These are phyloP conservation scores for Diarsia mendica DNA, from an alignment of 2,888 invertebrate species.

Conservation along the genomic window DNA sequence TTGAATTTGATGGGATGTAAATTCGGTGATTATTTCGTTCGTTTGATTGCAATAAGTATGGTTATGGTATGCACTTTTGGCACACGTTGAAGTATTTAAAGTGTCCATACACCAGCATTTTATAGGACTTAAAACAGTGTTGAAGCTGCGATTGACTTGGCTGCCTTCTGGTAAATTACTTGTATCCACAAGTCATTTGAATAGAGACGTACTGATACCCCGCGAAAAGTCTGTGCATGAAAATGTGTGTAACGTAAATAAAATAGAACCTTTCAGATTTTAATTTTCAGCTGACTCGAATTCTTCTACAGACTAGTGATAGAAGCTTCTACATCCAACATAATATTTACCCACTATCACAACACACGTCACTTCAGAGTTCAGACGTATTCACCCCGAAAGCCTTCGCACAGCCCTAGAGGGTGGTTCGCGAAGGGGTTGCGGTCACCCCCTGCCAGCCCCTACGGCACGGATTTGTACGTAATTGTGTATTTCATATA, in stretches of 20 bases:
- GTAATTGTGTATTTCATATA: constrained; percentile 72
- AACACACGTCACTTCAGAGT: constrained; percentile 14
- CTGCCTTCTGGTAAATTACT: too few species aligned
- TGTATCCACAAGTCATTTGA: background rate
- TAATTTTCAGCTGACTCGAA: background rate
- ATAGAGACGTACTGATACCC: background rate
- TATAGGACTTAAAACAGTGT: too few species aligned
- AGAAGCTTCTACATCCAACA: background rate
- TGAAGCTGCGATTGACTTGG: background rate
- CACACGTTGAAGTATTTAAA: background rate
- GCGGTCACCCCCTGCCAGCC: constrained; percentile 60
- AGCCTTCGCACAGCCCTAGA: constrained; percentile 57
- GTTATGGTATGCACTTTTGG: background rate
- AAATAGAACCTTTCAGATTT: background rate
- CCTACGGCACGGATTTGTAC: constrained; percentile 69
- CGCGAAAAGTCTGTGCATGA: background rate
- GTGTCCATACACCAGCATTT: background rate
- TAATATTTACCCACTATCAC: constrained; percentile 14
- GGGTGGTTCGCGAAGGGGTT: constrained; percentile 65
- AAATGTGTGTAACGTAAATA: background rate
- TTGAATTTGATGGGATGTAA: background rate
- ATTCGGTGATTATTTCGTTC: background rate
- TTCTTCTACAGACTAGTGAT: background rate
- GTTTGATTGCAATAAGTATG: background rate
- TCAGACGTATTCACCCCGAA: constrained; percentile 20